Conservation (phyloP, 2,113 vertebrate genomes). For the Brachionichthys hirsutus region DNA sequence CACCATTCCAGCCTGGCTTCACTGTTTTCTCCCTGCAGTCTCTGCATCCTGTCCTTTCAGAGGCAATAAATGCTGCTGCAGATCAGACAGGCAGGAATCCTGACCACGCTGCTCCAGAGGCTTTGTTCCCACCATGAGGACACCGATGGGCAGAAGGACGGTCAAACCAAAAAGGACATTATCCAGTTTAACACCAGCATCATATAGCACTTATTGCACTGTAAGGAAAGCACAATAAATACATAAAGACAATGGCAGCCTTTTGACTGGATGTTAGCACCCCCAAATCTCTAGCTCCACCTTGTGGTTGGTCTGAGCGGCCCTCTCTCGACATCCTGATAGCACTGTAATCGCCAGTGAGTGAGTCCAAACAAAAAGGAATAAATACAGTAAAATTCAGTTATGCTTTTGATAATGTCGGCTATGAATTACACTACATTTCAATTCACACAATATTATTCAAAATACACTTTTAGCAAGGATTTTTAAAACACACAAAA, state of each 20-base stretch:
- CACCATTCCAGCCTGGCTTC: constrained; percentile 66
- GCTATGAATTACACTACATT: background rate
- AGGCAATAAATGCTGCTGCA: constrained; percentile 65
- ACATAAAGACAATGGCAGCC: constrained; percentile 32
- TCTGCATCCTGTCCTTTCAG: constrained; percentile 74
- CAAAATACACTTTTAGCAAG: background rate
- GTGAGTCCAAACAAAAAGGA: background rate
- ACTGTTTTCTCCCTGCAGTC: constrained; percentile 62
- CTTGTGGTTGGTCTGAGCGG: constrained; percentile 68
- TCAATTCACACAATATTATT: background rate
- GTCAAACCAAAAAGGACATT: constrained; percentile 33
- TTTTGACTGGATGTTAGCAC: constrained; percentile 28
- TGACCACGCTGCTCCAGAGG: constrained; percentile 31
- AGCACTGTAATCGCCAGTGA: constrained; percentile 9
- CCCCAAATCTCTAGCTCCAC: constrained; percentile 78
- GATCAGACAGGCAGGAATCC: constrained; percentile 60
- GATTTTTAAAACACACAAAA: background rate
- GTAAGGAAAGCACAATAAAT: constrained; percentile 35
- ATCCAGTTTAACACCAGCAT: constrained; percentile 27
- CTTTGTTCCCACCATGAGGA: constrained; percentile 56
- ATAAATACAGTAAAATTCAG: too few relatives aligned
- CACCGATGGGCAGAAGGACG: constrained; percentile 41
- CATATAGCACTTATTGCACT: constrained; percentile 31
- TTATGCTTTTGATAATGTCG: too few relatives aligned
- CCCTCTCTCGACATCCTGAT: background rate